Evolutionary conservation across 2,797 vertebrate genomes (phyloP).

Genomic region (Orientallactaga sibirica): DNA sequence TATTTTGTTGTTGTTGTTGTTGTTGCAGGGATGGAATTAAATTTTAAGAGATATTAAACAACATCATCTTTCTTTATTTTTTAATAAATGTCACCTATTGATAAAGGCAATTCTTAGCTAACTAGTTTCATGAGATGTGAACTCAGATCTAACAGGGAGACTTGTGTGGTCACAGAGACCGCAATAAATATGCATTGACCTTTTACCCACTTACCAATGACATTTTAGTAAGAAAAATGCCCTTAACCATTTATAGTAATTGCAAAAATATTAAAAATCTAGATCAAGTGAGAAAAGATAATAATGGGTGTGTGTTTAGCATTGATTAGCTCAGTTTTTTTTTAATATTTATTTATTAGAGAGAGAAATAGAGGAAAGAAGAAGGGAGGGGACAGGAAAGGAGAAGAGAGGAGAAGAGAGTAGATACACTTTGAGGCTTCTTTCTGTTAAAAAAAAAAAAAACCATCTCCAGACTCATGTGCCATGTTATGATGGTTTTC

Average conservation of each 20-base stretch:
- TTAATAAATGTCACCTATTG: not conserved
- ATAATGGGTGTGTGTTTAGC: not conserved
- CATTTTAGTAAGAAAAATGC: not conserved
- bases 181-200: not conserved
- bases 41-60: constrained; percentile 1
- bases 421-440: too few relatives aligned
- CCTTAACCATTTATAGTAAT: not conserved
- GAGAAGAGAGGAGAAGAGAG: too few relatives aligned
- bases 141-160: not conserved
- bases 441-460: not conserved
- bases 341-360: too few relatives aligned
- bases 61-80: not conserved
- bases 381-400: too few relatives aligned
- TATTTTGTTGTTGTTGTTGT: not conserved
- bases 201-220: not conserved
- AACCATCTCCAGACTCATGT: not conserved
- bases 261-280: not conserved
- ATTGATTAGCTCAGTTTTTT: not conserved
- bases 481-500: too few relatives aligned
- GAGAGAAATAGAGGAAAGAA: too few relatives aligned
- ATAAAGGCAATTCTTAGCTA: not conserved
- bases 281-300: not conserved
- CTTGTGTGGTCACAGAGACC: not conserved
- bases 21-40: not conserved
- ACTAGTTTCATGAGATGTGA: not conserved